Percentiles rank a stretch among this genome's conserved stretches.
Conservation (phyloP, 2,888 invertebrate genomes). For the Xestia sexstrigata region DNA sequence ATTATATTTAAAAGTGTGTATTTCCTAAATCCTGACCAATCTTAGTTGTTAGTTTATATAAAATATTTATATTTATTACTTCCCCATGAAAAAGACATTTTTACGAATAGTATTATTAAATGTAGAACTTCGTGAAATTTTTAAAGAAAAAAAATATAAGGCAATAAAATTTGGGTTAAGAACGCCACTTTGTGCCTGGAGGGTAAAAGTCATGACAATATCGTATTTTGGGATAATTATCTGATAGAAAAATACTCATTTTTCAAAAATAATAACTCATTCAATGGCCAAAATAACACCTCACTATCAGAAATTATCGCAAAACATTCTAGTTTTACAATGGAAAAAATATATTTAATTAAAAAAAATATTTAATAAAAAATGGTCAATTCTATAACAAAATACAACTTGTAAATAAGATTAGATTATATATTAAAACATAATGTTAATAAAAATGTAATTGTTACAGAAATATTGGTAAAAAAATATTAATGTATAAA, state of each 20-base stretch:
- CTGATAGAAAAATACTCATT: slow-evolving; percentile 68
- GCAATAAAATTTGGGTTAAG: slow-evolving; percentile 88
- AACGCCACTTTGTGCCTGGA: slow-evolving; percentile 89
- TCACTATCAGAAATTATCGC: slow-evolving; percentile 77
- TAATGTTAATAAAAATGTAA: slow-evolving; percentile 84
- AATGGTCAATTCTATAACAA: slow-evolving; percentile 88
- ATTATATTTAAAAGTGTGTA: slow-evolving; percentile 82
- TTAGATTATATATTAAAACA: slow-evolving; percentile 83
- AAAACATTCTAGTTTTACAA: slow-evolving; percentile 75
- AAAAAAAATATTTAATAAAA: slow-evolving; percentile 80
- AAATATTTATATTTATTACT: slow-evolving; percentile 88
- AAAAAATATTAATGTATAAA: slow-evolving; percentile 80
- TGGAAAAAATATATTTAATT: slow-evolving; percentile 78
- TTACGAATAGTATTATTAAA: slow-evolving; percentile 91
- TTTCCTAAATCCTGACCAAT: slow-evolving; percentile 89
- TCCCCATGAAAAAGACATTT: slow-evolving; percentile 89
- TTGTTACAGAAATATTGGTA: slow-evolving; percentile 85
- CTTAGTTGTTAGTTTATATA: slow-evolving; percentile 85
- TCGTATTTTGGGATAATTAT: slow-evolving; percentile 76
- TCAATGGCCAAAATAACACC: slow-evolving; percentile 43
- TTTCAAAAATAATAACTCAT: slow-evolving; percentile 45
- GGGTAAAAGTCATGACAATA: slow-evolving; percentile 85
- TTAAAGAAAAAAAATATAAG: slow-evolving; percentile 73
- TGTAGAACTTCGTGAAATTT: slow-evolving; percentile 87
- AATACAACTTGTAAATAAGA: slow-evolving; percentile 86